Evolutionary conservation across 2,888 invertebrate genomes (phyloP).

Genomic region (Tipula helvola): DNA sequence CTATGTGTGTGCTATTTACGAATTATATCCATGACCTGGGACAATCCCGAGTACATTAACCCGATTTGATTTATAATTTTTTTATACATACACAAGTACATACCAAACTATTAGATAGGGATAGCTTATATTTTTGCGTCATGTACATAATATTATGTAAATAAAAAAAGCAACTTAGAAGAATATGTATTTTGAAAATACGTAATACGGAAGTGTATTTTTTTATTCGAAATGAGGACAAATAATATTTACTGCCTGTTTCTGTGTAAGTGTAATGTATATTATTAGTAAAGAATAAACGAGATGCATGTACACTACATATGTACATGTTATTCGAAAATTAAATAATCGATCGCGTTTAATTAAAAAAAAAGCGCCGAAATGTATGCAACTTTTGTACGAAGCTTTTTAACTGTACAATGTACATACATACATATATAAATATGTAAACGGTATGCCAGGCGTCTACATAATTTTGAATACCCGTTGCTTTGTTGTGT

Average conservation of each 20-base stretch:
- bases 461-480: neutral
- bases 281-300: neutral
- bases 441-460: neutral
- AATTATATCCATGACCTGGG: slow-evolving; percentile 5
- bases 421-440: too few relatives aligned
- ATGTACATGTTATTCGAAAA: neutral
- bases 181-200: neutral
- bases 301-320: neutral
- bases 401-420: neutral
- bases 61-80: neutral
- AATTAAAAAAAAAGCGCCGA: neutral
- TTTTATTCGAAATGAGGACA: neutral
- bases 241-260: neutral
- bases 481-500: neutral
- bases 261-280: neutral
- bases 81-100: neutral
- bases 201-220: neutral
- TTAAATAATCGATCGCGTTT: neutral
- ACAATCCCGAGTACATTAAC: slow-evolving; percentile 9
- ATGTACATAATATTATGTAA: neutral
- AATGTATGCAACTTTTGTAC: neutral
- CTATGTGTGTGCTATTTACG: neutral
- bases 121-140: neutral
- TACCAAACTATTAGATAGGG: neutral
- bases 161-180: neutral